Evolutionary conservation across 37 sponge, comb jelly and placozoan genomes (phyloP).

Genomic region (Agelas oroides): DNA sequence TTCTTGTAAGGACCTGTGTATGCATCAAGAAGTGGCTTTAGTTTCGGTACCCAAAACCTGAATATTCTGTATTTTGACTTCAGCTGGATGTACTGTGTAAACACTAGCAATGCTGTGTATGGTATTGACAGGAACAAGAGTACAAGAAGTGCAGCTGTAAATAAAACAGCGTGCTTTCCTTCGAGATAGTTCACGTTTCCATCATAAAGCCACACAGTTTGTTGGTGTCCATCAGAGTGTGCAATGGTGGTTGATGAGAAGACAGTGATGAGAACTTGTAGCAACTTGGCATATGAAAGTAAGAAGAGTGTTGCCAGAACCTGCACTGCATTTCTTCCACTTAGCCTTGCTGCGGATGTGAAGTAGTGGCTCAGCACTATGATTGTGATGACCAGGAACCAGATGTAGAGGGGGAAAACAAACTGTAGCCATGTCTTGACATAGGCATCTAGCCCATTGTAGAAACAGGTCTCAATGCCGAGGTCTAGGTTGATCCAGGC

Average conservation of each 20-base stretch:
- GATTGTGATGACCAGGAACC: too few relatives aligned
- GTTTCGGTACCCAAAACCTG: slow-evolving; percentile 2
- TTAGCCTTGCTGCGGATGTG: too few relatives aligned
- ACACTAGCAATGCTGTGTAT: slow-evolving; percentile 16
- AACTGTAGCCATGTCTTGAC: too few relatives aligned
- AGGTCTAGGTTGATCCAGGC: too few relatives aligned
- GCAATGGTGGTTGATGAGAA: background rate
- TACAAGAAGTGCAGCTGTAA: background rate
- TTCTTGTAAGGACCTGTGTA: background rate
- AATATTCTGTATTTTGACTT: background rate
- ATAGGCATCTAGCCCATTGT: too few relatives aligned
- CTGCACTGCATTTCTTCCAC: too few relatives aligned
- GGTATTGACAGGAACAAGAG: slow-evolving; percentile 26
- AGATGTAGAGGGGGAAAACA: too few relatives aligned
- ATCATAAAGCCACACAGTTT: slow-evolving; percentile 3
- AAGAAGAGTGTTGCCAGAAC: slow-evolving; percentile 45
- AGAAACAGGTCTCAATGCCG: too few relatives aligned
- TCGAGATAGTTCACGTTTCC: slow-evolving; percentile 3
- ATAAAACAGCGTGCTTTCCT: background rate
- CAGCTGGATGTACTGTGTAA: too few relatives aligned
- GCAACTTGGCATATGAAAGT: slow-evolving; percentile 29
- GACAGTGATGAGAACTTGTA: slow-evolving; percentile 10
- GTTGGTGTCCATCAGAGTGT: background rate
- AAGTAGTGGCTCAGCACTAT: too few relatives aligned
- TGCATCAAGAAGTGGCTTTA: slow-evolving; percentile 50